A percentile compares a stretch with the other conserved stretches of the same genome.
Conservation (phyloP, 2,113 vertebrate genomes). For the Coturnix japonica region DNA sequence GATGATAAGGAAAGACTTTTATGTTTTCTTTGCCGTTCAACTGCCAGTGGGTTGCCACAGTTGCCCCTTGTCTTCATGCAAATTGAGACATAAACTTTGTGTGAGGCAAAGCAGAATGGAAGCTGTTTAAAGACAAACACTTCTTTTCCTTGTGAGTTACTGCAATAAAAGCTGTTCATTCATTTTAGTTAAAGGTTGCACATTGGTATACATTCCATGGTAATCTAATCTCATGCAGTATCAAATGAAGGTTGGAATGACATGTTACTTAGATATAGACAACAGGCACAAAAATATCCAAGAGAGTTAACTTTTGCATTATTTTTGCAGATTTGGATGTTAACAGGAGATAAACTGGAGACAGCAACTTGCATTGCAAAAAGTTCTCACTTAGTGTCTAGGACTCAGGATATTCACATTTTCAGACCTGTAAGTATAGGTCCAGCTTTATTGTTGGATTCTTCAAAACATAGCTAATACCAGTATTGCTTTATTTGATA, state of each 20-base stretch:
- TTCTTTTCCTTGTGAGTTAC: not conserved
- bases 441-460: not conserved
- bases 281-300: not conserved
- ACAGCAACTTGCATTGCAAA: conserved; percentile 98
- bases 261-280: not conserved
- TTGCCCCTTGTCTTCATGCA: not conserved
- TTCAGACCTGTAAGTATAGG: conserved; percentile 87
- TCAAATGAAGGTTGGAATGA: not conserved
- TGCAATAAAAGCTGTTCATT: not conserved
- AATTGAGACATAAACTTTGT: not conserved
- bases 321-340: conserved; percentile 92
- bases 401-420: conserved; percentile 91
- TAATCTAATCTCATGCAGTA: not conserved
- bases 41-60: not conserved
- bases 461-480: not conserved
- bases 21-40: not conserved
- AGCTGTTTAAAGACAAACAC: not conserved
- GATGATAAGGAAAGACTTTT: not conserved
- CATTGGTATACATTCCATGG: not conserved
- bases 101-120: not conserved
- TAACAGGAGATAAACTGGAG: conserved; percentile 97
- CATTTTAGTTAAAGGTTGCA: not conserved
- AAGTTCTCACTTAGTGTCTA: conserved; percentile 94
- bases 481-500: not conserved
- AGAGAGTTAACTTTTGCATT: not conserved